These are phyloP conservation scores for Aplodontia rufa DNA, from an alignment of 2,113 vertebrate species.

Conservation along the genomic window DNA sequence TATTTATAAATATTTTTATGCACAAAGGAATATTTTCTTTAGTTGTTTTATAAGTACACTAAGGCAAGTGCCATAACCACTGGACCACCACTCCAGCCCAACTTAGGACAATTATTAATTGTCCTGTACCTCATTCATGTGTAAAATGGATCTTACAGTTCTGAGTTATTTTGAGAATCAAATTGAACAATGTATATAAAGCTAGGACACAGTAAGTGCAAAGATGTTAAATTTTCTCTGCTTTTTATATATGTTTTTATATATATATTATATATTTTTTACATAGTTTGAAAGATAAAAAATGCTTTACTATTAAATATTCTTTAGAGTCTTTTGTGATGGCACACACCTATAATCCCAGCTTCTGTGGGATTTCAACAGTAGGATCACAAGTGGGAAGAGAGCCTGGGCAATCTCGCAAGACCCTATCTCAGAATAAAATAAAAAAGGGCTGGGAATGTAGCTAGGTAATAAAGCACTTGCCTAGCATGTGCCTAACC, in stretches of 20 bases:
- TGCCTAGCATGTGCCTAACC: too few species aligned
- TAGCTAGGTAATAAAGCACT: too few species aligned
- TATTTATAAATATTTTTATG: neutral
- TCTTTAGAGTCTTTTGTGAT: too few species aligned
- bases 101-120: neutral
- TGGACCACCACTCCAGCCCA: neutral
- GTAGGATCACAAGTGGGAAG: too few species aligned
- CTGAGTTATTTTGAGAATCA: neutral
- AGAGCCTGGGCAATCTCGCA: too few species aligned
- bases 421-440: too few species aligned
- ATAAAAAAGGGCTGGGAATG: neutral
- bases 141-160: neutral
- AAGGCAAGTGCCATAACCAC: too few species aligned
- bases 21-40: neutral
- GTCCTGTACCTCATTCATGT: neutral
- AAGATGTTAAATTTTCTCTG: neutral
- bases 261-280: too few species aligned
- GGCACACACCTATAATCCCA: too few species aligned
- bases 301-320: too few species aligned
- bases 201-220: neutral
- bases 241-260: too few species aligned
- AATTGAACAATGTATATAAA: neutral
- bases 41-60: neutral
- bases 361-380: too few species aligned
- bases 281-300: slow-evolving; percentile 32